Conservation (phyloP, 37 sponge, comb jelly and placozoan genomes). For the Dysidea cf. avara region DNA sequence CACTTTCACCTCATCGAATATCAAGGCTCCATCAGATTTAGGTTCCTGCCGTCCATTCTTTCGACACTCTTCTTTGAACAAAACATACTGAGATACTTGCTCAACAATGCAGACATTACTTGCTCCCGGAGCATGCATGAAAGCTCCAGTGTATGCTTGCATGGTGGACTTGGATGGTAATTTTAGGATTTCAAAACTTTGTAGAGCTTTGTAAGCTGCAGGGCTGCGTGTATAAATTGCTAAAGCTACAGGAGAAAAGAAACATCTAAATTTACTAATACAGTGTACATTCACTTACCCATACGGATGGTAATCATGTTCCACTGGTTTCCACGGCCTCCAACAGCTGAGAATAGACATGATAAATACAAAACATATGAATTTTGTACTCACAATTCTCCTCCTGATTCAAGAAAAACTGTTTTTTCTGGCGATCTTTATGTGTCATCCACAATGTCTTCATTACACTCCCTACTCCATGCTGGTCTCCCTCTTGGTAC, state of each 20-base stretch:
- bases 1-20: no score
- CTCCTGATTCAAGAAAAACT: neutral
- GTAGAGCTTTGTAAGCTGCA: slow-evolving; percentile 9
- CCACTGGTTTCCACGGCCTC: neutral
- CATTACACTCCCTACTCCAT: neutral
- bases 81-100: no score
- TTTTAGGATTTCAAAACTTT: neutral
- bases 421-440: neutral
- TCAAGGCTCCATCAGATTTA: no score
- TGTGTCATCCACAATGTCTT: neutral
- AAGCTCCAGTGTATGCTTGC: slow-evolving; percentile 6
- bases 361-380: no score
- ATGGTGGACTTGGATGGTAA: slow-evolving; percentile 3
- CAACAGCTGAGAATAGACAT: neutral
- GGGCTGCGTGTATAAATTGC: no score
- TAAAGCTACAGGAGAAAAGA: no score
- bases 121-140: neutral
- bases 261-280: neutral
- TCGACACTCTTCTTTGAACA: no score
- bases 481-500: neutral
- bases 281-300: neutral
- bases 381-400: neutral
- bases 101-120: no score
- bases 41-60: no score
- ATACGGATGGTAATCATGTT: neutral